Percentiles rank a stretch among this genome's conserved stretches.
phyloP scores from a whole-genome alignment of 2,888 invertebrate genomes.

The Crematogaster levior region DNA sequence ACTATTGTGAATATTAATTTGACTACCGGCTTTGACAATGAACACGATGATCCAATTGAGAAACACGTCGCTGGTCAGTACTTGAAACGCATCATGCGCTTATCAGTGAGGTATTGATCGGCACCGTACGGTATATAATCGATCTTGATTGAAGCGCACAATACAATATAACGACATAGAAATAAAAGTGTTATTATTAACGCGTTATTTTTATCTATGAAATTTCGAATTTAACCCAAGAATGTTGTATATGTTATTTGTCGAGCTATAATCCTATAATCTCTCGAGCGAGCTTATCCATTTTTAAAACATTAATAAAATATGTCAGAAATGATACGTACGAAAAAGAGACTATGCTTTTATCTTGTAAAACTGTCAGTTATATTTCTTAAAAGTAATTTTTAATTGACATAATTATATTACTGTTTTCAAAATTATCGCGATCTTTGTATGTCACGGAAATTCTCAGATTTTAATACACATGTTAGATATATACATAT shows the following conservation, averaged over 20 bases:
- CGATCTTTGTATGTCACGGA: not conserved
- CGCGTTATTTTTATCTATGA: not conserved
- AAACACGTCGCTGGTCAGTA: not conserved
- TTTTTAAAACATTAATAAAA: not conserved
- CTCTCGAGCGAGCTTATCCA: not conserved
- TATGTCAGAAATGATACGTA: not conserved
- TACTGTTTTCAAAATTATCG: not conserved
- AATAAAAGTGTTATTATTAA: slow-evolving; percentile 41
- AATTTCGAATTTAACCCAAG: not conserved
- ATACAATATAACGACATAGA: slow-evolving; percentile 61
- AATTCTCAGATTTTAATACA: not conserved
- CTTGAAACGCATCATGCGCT: slow-evolving; percentile 26
- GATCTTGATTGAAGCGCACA: slow-evolving; percentile 47
- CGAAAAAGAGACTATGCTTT: not conserved
- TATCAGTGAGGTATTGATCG: slow-evolving; percentile 59
- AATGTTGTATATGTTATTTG: not conserved
- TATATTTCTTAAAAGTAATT: not conserved
- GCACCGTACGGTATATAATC: slow-evolving; percentile 40
- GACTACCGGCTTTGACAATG: not conserved
- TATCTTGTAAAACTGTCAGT: not conserved
- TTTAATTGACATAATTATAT: not conserved
- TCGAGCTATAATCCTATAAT: not conserved
- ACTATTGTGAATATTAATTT: slow-evolving; percentile 17
- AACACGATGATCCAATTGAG: slow-evolving; percentile 1
- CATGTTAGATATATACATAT: not conserved